These are phyloP conservation scores for Dolichotis patagonum DNA, from an alignment of 2,113 vertebrate species.

Conservation along the genomic window DNA sequence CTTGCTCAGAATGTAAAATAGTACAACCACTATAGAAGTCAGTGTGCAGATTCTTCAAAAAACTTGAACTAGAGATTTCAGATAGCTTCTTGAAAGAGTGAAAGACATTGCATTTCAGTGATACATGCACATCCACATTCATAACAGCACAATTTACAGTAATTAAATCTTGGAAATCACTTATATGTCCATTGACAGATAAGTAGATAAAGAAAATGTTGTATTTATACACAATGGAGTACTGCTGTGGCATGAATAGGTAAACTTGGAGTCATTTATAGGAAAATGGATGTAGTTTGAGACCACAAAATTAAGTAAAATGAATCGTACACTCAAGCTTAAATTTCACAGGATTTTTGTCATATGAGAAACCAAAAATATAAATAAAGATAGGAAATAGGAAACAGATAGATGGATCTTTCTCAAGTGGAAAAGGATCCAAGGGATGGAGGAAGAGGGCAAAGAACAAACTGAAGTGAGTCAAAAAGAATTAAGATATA, in stretches of 20 bases:
- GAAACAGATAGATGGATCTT: neutral
- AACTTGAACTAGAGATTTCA: neutral
- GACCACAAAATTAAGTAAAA: neutral
- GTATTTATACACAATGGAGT: neutral
- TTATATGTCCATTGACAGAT: neutral
- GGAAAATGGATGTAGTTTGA: neutral
- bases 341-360: neutral
- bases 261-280: neutral
- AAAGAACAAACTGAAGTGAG: neutral
- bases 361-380: neutral
- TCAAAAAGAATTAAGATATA: neutral
- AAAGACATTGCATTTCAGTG: neutral
- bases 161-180: neutral
- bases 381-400: neutral
- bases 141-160: neutral
- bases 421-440: neutral
- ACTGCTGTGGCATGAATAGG: neutral
- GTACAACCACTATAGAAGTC: neutral
- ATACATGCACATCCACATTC: neutral
- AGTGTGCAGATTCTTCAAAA: neutral
- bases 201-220: neutral
- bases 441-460: neutral
- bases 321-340: neutral
- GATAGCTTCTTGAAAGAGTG: neutral
- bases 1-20: neutral